Evolutionary conservation across 92 coral and sea anemone genomes (phyloP).

Genomic region (Zoanthus sociatus): DNA sequence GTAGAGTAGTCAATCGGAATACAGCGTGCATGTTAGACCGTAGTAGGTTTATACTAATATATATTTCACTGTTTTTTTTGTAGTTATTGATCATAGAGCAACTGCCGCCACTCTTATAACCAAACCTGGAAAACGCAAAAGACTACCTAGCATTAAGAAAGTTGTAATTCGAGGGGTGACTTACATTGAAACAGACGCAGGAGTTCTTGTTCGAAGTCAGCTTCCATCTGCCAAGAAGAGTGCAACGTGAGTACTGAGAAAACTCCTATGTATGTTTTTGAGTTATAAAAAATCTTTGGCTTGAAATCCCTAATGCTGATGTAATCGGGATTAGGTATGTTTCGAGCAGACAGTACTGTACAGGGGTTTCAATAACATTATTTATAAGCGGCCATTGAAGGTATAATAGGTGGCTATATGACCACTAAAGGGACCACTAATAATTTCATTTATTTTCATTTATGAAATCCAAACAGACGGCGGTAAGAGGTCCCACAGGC

Average conservation of each 20-base stretch:
- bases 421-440: too few relatives aligned
- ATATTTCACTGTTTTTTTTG: not conserved
- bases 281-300: not conserved
- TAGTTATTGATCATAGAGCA: not conserved
- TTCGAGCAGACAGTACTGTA: too few relatives aligned
- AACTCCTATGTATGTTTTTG: not conserved
- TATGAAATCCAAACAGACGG: too few relatives aligned
- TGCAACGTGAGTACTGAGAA: constrained; percentile 49
- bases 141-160: constrained; percentile 48
- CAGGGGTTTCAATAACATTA: too few relatives aligned
- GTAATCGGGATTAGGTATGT: too few relatives aligned
- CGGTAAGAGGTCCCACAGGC: too few relatives aligned
- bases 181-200: constrained; percentile 56
- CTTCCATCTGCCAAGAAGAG: constrained; percentile 36
- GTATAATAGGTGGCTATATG: too few relatives aligned
- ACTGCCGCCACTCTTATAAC: not conserved
- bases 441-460: too few relatives aligned
- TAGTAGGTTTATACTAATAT: not conserved
- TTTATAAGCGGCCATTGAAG: too few relatives aligned
- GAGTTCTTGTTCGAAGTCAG: constrained; percentile 57
- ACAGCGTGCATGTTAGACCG: too few relatives aligned
- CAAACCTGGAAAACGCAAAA: constrained; percentile 10
- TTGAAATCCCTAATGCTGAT: too few relatives aligned
- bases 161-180: constrained; percentile 60
- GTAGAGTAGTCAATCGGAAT: too few relatives aligned